These are phyloP conservation scores for Melinaea menophilus DNA, from an alignment of 2,888 invertebrate genomes.

Conservation along the genomic window DNA sequence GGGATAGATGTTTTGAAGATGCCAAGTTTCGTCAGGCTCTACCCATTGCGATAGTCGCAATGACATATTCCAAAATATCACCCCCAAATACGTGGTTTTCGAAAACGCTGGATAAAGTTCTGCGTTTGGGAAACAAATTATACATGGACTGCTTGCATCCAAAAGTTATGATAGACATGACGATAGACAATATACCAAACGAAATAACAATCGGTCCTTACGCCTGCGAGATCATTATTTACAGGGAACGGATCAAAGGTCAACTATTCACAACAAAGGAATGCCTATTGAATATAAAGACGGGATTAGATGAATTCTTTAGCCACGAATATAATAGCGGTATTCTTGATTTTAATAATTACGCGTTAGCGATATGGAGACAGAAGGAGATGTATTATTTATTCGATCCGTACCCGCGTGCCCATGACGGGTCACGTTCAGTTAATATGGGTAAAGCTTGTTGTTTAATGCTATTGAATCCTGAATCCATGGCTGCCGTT, in stretches of 20 bases:
- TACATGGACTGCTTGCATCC: slow-evolving; percentile 74
- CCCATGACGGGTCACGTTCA: slow-evolving; percentile 73
- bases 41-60: slow-evolving; percentile 76
- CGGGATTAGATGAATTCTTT: slow-evolving; percentile 74
- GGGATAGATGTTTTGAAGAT: slow-evolving; percentile 78
- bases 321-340: slow-evolving; percentile 69
- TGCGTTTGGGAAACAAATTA: slow-evolving; percentile 78
- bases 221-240: slow-evolving; percentile 77
- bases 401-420: slow-evolving; percentile 82
- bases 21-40: slow-evolving; percentile 79
- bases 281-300: slow-evolving; percentile 68
- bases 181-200: slow-evolving; percentile 76
- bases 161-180: slow-evolving; percentile 66
- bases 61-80: slow-evolving; percentile 82
- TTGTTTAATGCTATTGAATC: slow-evolving; percentile 79
- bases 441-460: slow-evolving; percentile 78
- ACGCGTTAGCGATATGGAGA: slow-evolving; percentile 79
- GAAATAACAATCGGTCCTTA: slow-evolving; percentile 77
- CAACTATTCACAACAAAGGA: slow-evolving; percentile 73
- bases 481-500: slow-evolving; percentile 76
- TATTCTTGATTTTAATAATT: slow-evolving; percentile 79
- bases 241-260: slow-evolving; percentile 70
- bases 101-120: slow-evolving; percentile 77
- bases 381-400: slow-evolving; percentile 80
- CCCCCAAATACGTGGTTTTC: slow-evolving; percentile 79